Conservation (phyloP, 2,888 invertebrate genomes). For the Argyresthia albistria region DNA sequence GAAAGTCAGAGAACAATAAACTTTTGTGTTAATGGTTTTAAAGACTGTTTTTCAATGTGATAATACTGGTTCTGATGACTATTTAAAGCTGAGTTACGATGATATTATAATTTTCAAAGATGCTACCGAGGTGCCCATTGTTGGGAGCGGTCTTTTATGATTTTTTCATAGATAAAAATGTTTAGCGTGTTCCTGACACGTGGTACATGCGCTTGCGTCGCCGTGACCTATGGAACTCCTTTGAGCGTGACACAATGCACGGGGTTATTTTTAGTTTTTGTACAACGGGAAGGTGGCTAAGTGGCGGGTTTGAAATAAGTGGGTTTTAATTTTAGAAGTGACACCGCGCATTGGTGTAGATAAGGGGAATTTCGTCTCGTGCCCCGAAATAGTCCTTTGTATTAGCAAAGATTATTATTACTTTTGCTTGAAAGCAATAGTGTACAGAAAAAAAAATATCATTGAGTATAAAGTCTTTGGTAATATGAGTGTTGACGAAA, state of each 20-base stretch:
- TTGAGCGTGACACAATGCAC: conserved; percentile 65
- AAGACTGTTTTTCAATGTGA: conserved; percentile 33
- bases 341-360: conserved; percentile 47
- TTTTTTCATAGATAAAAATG: conserved; percentile 68
- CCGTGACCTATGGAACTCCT: conserved; percentile 71
- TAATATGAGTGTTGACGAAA: neutral
- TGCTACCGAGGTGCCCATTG: conserved; percentile 67
- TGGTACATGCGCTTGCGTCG: conserved; percentile 52
- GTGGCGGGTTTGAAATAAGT: conserved; percentile 68
- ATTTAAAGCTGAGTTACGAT: conserved; percentile 26
- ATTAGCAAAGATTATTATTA: no score
- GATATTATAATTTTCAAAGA: conserved; percentile 73
- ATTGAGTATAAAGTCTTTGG: neutral
- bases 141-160: conserved; percentile 63
- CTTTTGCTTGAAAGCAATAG: no score
- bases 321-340: conserved; percentile 68
- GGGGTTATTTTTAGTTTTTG: conserved; percentile 69
- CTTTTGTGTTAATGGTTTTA: conserved; percentile 29
- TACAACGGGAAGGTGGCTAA: conserved; percentile 66
- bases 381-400: conserved; percentile 20
- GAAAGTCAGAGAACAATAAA: conserved; percentile 27
- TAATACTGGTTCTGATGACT: conserved; percentile 29
- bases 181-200: conserved; percentile 71
- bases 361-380: conserved; percentile 63
- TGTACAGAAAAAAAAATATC: neutral